Evolutionary conservation across 2,888 invertebrate species (phyloP).

Genomic region (Scaptomyza tumidula): DNA sequence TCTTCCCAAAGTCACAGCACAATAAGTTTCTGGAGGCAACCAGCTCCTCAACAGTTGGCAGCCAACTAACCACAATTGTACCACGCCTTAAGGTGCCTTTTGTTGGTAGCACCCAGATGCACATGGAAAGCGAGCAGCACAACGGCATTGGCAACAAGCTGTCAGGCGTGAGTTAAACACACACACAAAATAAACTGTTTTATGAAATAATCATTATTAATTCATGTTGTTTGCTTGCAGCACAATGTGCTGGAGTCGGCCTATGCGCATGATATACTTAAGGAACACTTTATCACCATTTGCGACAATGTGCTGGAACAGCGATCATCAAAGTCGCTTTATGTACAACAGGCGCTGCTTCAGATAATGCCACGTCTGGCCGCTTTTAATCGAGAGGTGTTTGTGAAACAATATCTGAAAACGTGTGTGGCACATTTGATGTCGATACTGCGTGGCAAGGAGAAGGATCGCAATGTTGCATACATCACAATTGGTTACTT

Average conservation of each 20-base stretch:
- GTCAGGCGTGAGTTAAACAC: conserved; percentile 60
- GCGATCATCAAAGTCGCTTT: conserved; percentile 89
- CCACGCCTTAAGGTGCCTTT: conserved; percentile 85
- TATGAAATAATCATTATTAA: neutral
- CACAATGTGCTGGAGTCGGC: conserved; percentile 92
- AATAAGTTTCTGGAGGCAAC: conserved; percentile 71
- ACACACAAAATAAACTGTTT: neutral
- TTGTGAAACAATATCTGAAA: conserved; percentile 90
- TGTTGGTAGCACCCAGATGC: conserved; percentile 78
- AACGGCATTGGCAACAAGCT: conserved; percentile 70
- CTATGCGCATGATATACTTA: conserved; percentile 92
- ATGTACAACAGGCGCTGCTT: conserved; percentile 94
- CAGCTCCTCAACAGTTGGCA: conserved; percentile 51
- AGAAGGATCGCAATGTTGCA: conserved; percentile 93
- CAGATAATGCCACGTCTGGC: conserved; percentile 95
- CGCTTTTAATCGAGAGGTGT: conserved; percentile 94
- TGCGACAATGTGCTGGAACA: conserved; percentile 92
- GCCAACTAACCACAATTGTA: conserved; percentile 79
- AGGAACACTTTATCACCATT: conserved; percentile 92
- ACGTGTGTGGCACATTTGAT: conserved; percentile 92
- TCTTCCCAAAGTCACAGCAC: conserved; percentile 83
- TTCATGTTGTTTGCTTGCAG: conserved; percentile 38
- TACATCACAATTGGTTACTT: conserved; percentile 96
- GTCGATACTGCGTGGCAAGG: conserved; percentile 90
- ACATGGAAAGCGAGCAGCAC: conserved; percentile 79